Percentiles rank a stretch among this genome's conserved stretches.
phyloP scores from a whole-genome alignment of 2,797 vertebrate genomes.

The Jordanella pulchra region DNA sequence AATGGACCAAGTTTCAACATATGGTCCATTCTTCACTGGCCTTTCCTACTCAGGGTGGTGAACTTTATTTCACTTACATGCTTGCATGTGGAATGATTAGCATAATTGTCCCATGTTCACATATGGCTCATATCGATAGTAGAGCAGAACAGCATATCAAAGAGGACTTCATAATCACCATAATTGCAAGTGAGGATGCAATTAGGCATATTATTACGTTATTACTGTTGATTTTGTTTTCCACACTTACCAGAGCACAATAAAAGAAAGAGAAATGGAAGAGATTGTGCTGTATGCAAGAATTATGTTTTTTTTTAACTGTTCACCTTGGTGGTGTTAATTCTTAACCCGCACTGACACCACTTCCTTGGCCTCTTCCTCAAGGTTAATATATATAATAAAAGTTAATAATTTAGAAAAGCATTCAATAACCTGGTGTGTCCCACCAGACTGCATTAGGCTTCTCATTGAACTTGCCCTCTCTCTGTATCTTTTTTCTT shows the following conservation, averaged over 20 bases:
- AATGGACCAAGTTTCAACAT: constrained; percentile 47
- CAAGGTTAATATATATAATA: constrained; percentile 79
- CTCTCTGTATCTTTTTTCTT: constrained; percentile 54
- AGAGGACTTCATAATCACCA: constrained; percentile 74
- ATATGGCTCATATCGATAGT: constrained; percentile 74
- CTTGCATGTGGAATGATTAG: constrained; percentile 71
- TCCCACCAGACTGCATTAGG: constrained; percentile 71
- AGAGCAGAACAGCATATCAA: constrained; percentile 73
- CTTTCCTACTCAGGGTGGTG: constrained; percentile 65
- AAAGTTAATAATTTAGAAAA: constrained; percentile 74
- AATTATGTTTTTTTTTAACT: constrained; percentile 54
- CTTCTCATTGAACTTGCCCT: constrained; percentile 48
- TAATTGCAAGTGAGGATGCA: constrained; percentile 80
- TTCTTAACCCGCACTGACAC: constrained; percentile 73
- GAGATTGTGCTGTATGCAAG: constrained; percentile 28
- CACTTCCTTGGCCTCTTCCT: constrained; percentile 68
- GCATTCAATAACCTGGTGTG: constrained; percentile 52
- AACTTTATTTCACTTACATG: constrained; percentile 75
- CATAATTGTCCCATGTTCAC: constrained; percentile 75
- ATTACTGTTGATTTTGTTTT: constrained; percentile 74
- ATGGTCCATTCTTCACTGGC: constrained; percentile 43
- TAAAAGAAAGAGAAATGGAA: constrained; percentile 41
- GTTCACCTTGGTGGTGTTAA: constrained; percentile 64
- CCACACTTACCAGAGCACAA: constrained; percentile 47
- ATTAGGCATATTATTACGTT: constrained; percentile 77